These are phyloP conservation scores for Monodelphis domestica DNA, from an alignment of 2,797 vertebrate genomes.

Conservation along the genomic window DNA sequence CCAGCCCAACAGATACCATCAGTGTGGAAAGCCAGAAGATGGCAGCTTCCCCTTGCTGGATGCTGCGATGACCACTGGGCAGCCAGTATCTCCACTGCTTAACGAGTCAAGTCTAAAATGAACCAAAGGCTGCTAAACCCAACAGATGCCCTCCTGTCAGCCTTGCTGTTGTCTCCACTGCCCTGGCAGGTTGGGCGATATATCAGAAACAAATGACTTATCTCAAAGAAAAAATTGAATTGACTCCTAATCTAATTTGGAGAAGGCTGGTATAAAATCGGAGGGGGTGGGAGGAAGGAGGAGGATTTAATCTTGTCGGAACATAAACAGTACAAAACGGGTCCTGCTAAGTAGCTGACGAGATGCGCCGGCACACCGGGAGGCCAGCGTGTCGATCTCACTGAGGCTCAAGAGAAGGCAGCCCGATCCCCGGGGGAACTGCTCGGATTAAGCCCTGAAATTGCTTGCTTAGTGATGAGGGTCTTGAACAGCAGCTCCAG, in stretches of 20 bases:
- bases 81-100: background rate
- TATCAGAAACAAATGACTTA: constrained; percentile 67
- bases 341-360: constrained; percentile 68
- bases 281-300: background rate
- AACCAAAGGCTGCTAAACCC: background rate
- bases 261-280: constrained; percentile 66
- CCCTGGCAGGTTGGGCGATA: constrained; percentile 59
- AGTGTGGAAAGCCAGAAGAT: background rate
- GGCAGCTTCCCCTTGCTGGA: background rate
- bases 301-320: constrained; percentile 78
- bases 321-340: constrained; percentile 77
- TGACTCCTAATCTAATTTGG: constrained; percentile 68
- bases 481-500: constrained; percentile 55
- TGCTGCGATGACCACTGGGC: background rate
- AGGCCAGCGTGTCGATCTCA: constrained; percentile 29
- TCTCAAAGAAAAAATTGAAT: constrained; percentile 61
- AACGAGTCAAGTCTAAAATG: background rate
- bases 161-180: constrained; percentile 34
- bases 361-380: constrained; percentile 68
- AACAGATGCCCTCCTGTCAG: background rate
- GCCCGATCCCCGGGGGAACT: constrained; percentile 52
- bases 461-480: constrained; percentile 64
- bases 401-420: constrained; percentile 37
- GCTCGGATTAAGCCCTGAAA: constrained; percentile 74
- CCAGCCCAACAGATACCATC: constrained; percentile 61